Evolutionary conservation across 2,888 invertebrate species (phyloP), one percentile per base, ranked within the genome.

Genomic region (Drosophila nr. medialis): DNA sequence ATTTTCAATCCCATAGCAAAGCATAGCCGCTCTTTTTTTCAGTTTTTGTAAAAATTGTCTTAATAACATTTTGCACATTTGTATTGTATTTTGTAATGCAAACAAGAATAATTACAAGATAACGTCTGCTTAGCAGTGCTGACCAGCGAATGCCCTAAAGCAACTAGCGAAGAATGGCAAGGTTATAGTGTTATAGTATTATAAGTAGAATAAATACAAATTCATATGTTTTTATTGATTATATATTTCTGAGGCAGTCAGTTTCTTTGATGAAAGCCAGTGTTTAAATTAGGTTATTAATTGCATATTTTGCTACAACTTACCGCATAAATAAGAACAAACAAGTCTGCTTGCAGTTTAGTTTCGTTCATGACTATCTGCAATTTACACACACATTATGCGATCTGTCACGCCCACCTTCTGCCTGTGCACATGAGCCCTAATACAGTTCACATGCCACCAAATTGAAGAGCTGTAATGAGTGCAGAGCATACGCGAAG

Each of bases 71-170:
- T 73, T 78, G 63, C 85, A 72, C 65, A 68, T 83, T 85, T 85
- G 85, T 72, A 82, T 82, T 82, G 88, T 88, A 76, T 72, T 59
- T 34, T 64, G 64, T 64, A 86, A 83, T 78, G 80, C 75, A 82
- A 87, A 82, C 80, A 66, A 72, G 27, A 79, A 72, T 82, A 82
- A 87, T 82, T 82, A 85, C 45, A 65, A 30, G 27, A 32, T 42
- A 30, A 7, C 18, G 40, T 21, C 21, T 30, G 18, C 50, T 54
- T 42, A 27, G 24, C 48, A 18, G 24, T 27, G 24, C 21, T 32
- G 71, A 76, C 30, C 21, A 36, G 2, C 32, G 29, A 40, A 80
- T 77, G 49, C 80, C 42, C 80, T 73, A 13, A 49, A 3, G 18
- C 10, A 49, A 49, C 49, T 10, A 5, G 27, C 7, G 21, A 2